phyloP scores from a whole-genome alignment of 1,140 invertebrate genomes.

The Drosophila equinoxialis region DNA sequence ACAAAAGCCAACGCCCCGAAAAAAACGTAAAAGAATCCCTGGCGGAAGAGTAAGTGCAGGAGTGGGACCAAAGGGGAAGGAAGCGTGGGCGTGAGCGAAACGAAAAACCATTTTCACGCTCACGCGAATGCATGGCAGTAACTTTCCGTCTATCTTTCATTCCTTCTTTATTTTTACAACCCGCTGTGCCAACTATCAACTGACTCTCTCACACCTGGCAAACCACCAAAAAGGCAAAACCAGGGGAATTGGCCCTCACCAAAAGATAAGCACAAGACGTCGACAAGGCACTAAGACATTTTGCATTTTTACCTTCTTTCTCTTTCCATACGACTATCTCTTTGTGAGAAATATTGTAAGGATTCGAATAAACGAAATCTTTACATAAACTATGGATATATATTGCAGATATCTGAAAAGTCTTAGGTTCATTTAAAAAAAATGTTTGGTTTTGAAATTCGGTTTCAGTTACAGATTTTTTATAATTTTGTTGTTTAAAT shows the following conservation, averaged over 20 bases:
- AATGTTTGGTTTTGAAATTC: not conserved
- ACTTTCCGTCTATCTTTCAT: conserved; percentile 31
- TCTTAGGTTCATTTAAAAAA: not conserved
- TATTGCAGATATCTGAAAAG: not conserved
- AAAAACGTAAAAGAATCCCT: not conserved
- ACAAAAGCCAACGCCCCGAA: conserved; percentile 72
- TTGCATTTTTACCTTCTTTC: conserved; percentile 44
- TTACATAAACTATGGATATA: not conserved
- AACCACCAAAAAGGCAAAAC: conserved; percentile 38
- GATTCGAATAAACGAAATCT: conserved; percentile 5
- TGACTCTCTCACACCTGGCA: conserved; percentile 72
- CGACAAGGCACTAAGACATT: conserved; percentile 53
- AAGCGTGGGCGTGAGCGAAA: conserved; percentile 50
- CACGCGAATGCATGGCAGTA: conserved; percentile 74
- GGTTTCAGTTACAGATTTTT: not conserved
- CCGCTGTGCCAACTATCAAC: conserved; percentile 67
- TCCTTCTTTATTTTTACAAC: conserved; percentile 24
- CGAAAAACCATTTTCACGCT: conserved; percentile 80
- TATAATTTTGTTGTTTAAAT: too few relatives aligned
- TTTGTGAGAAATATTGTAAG: not conserved
- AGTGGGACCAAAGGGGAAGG: not conserved
- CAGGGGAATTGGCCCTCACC: conserved; percentile 25
- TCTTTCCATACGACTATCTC: conserved; percentile 8
- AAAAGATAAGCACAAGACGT: conserved; percentile 63
- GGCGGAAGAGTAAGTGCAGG: not conserved